Conservation (phyloP, 2,113 vertebrate genomes). For the Crotalus viridis region DNA sequence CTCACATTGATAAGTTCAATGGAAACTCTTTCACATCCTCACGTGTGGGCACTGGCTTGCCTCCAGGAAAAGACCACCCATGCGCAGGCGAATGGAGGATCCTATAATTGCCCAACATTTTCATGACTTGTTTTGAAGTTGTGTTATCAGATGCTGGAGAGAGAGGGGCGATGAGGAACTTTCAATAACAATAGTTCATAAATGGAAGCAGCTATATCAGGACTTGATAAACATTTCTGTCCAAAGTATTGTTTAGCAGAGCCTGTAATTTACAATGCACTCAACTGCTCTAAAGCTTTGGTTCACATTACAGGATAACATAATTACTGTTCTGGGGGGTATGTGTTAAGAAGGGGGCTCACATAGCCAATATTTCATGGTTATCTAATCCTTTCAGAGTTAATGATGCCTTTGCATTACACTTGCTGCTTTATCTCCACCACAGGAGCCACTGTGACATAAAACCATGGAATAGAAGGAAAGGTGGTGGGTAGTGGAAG, state of each 20-base stretch:
- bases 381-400: slow-evolving; percentile 45
- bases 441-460: not conserved
- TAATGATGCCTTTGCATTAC: slow-evolving; percentile 34
- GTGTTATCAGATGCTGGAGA: slow-evolving; percentile 70
- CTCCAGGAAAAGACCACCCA: slow-evolving; percentile 84
- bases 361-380: slow-evolving; percentile 35
- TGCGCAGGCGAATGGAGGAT: slow-evolving; percentile 68
- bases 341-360: not conserved
- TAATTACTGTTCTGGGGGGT: slow-evolving; percentile 44
- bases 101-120: slow-evolving; percentile 63
- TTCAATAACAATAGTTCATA: slow-evolving; percentile 71
- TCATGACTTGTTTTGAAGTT: slow-evolving; percentile 71
- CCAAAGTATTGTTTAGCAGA: slow-evolving; percentile 62
- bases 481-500: not conserved
- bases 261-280: slow-evolving; percentile 60
- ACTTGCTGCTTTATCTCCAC: slow-evolving; percentile 35
- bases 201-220: slow-evolving; percentile 67
- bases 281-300: slow-evolving; percentile 55
- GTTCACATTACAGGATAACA: slow-evolving; percentile 68
- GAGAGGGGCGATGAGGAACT: not conserved
- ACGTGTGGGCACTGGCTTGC: slow-evolving; percentile 69
- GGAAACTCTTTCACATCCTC: slow-evolving; percentile 67
- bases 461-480: not conserved
- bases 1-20: slow-evolving; percentile 63
- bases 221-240: slow-evolving; percentile 67